These are phyloP conservation scores for Julus scandinavius DNA, from an alignment of 2,888 invertebrate genomes.

Conservation along the genomic window DNA sequence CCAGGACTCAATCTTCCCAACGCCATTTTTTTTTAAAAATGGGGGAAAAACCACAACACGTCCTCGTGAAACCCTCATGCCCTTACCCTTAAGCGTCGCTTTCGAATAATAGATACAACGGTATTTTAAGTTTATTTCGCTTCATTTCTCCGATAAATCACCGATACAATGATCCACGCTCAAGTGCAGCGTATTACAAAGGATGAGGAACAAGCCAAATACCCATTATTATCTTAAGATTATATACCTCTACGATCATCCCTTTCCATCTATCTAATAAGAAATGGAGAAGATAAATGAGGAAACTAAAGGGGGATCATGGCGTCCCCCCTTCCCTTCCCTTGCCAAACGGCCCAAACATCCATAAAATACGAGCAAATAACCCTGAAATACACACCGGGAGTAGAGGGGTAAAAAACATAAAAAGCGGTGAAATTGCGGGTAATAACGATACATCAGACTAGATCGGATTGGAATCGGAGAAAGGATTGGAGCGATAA, in stretches of 20 bases:
- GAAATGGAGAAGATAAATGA: not conserved
- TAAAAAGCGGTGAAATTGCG: not conserved
- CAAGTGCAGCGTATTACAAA: slow-evolving; percentile 4
- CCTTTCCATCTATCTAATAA: not conserved
- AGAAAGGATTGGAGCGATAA: not conserved
- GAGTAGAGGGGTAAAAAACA: not conserved
- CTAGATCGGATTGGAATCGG: slow-evolving; percentile 19
- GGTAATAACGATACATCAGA: slow-evolving; percentile 12
- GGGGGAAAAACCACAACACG: not conserved
- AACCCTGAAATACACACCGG: not conserved
- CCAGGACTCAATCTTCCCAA: not conserved
- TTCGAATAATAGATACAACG: not conserved
- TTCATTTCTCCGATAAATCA: slow-evolving; percentile 34
- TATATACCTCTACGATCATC: not conserved
- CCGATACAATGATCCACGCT: not conserved
- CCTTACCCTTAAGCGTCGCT: not conserved
- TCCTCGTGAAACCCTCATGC: not conserved
- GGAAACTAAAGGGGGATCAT: not conserved
- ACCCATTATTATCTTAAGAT: slow-evolving; percentile 29
- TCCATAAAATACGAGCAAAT: not conserved
- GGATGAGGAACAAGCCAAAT: slow-evolving; percentile 22
- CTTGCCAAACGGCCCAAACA: not conserved
- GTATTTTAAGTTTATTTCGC: slow-evolving; percentile 24
- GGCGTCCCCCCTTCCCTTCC: too few relatives aligned
- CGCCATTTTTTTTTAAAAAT: not conserved